These are phyloP conservation scores for Psilopsiagon aurifrons DNA, from an alignment of 2,113 vertebrate species.

Conservation along the genomic window DNA sequence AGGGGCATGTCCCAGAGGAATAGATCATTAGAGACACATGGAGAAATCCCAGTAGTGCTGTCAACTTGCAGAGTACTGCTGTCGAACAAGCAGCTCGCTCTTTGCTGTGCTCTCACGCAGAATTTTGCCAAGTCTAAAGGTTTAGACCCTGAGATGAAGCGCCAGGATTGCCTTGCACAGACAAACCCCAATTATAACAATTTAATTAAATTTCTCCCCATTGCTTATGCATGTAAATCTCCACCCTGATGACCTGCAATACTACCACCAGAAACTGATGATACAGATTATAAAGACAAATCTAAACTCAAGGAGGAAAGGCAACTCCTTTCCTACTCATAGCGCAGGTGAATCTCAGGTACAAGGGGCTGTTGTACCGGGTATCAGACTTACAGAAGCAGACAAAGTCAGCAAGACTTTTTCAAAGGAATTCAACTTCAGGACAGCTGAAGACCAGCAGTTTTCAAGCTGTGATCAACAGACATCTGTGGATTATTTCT, in stretches of 20 bases:
- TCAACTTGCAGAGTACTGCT: background rate
- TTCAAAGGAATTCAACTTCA: background rate
- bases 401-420: background rate
- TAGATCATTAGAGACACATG: background rate
- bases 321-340: background rate
- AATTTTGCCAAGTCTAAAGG: background rate
- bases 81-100: background rate
- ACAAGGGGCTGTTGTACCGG: background rate
- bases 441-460: background rate
- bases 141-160: background rate
- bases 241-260: background rate
- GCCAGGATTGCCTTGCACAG: background rate
- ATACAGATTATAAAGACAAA: background rate
- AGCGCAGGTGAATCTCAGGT: background rate
- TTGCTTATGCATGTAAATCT: background rate
- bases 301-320: background rate
- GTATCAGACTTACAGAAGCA: background rate
- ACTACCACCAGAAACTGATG: fast-evolving
- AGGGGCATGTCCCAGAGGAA: background rate
- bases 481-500: background rate
- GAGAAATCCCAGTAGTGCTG: background rate
- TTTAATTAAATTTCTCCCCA: background rate
- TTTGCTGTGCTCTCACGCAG: background rate
- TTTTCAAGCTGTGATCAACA: background rate
- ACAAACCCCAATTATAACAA: background rate